phyloP scores from a whole-genome alignment of 1,140 invertebrate genomes.

The Helicoverpa armigera region DNA sequence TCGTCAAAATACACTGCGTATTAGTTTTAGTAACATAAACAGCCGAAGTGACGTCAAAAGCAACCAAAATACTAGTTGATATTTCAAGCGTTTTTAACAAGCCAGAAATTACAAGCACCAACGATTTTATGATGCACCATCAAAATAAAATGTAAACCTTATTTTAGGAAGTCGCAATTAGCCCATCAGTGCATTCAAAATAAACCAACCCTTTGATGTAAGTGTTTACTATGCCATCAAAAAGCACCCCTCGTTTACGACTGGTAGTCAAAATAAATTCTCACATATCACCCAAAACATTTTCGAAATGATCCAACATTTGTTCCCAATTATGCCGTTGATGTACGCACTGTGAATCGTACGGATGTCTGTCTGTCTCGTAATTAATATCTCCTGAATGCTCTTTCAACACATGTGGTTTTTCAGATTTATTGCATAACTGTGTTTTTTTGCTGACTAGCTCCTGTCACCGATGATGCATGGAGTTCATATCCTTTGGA shows the following conservation, averaged over 20 bases:
- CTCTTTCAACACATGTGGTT: slow-evolving; percentile 72
- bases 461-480: slow-evolving; percentile 30
- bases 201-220: slow-evolving; percentile 50
- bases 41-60: not conserved
- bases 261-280: slow-evolving; percentile 54
- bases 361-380: slow-evolving; percentile 71
- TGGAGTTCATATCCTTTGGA: slow-evolving; percentile 32
- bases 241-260: slow-evolving; percentile 40
- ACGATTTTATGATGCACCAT: slow-evolving; percentile 17
- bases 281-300: slow-evolving; percentile 39
- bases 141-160: slow-evolving; percentile 33
- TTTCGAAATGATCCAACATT: slow-evolving; percentile 69
- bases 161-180: slow-evolving; percentile 45
- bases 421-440: slow-evolving; percentile 76
- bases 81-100: not conserved
- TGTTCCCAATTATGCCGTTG: slow-evolving; percentile 82
- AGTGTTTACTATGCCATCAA: slow-evolving; percentile 49
- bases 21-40: not conserved
- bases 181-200: slow-evolving; percentile 25
- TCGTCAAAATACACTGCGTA: not conserved
- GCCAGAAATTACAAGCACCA: not conserved
- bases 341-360: slow-evolving; percentile 76
- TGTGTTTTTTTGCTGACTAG: slow-evolving; percentile 52
- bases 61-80: not conserved
- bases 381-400: slow-evolving; percentile 79